Evolutionary conservation across 2,797 vertebrate species (phyloP), one percentile per base, ranked within the genome.

Genomic region (Siniperca undulata): DNA sequence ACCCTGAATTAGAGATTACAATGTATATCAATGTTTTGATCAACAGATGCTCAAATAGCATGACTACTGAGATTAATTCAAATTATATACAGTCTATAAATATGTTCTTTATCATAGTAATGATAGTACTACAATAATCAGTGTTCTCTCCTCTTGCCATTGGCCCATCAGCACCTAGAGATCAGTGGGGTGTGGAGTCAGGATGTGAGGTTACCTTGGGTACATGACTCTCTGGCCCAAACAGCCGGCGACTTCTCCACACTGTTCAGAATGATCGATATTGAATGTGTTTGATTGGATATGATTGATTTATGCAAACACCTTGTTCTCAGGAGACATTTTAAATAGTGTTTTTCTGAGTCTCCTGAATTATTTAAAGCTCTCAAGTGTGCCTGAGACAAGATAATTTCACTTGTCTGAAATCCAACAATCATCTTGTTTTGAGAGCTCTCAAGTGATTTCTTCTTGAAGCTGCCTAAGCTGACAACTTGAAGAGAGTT

Each of bases 151-250:
- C 94, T 97, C 95, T 96, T 96, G 97, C 96, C 86, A 90, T 87
- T 94, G 95, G 94, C 95, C 95, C 93, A 91, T 95, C 96, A 94
- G 94, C 96, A 94, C 96, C 96, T 94, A 96, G 97, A 96, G 97
- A 97, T 96, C 92, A 96, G 97, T 97, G 97, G 97, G 97, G 95
- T 95, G 93, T 97, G 94, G 97, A 97, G 97, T 96, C 92, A 96
- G 95, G 97, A 97, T 96, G 94, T 97, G 97, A 96, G 97, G 97
- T 98, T 98, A 96, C 98, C 97, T 98, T 99, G 98, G 96, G 97
- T 99, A 96, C 98, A 98, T 99, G 98, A 98, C 96, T 97, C 97
- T 97, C 97, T 97, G 96, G 96, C 96, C 97, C 97, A 97, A 97
- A 97, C 97, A 97, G 96, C 95, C 95, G 96, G 93, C 95, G 71